Conservation (phyloP, 2,797 vertebrate genomes). For the Crenuchus spilurus region DNA sequence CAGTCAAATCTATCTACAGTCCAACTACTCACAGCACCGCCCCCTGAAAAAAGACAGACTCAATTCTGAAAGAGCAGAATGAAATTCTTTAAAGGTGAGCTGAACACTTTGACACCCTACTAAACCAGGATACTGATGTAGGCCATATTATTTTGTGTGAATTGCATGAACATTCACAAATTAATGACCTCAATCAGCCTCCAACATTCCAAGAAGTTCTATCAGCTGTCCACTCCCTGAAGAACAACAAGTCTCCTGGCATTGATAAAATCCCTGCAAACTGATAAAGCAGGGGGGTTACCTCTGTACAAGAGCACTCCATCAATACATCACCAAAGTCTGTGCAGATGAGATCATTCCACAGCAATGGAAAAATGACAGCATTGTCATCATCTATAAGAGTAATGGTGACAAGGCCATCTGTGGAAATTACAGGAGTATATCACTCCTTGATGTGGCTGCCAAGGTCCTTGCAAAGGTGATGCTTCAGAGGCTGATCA, state of each 20-base stretch:
- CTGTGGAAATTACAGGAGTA: slow-evolving; percentile 5
- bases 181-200: no score
- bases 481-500: no score
- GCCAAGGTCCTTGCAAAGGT: slow-evolving; percentile 38
- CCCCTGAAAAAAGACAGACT: neutral
- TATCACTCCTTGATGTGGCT: slow-evolving; percentile 26
- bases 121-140: neutral
- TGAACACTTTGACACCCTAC: neutral
- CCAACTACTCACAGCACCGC: neutral
- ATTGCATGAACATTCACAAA: neutral
- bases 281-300: no score
- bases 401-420: slow-evolving; percentile 11
- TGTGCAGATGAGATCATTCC: slow-evolving; percentile 13
- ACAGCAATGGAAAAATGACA: slow-evolving; percentile 12
- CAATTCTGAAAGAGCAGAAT: neutral
- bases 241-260: no score
- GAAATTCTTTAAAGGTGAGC: neutral
- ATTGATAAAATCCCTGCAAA: no score
- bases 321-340: neutral
- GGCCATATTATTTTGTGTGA: neutral
- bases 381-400: slow-evolving; percentile 20
- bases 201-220: no score
- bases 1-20: slow-evolving; percentile 4
- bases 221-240: neutral
- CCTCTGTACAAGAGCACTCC: neutral